Evolutionary conservation across 2,113 vertebrate genomes (phyloP).

Genomic region (Cyprinodon tularosa): DNA sequence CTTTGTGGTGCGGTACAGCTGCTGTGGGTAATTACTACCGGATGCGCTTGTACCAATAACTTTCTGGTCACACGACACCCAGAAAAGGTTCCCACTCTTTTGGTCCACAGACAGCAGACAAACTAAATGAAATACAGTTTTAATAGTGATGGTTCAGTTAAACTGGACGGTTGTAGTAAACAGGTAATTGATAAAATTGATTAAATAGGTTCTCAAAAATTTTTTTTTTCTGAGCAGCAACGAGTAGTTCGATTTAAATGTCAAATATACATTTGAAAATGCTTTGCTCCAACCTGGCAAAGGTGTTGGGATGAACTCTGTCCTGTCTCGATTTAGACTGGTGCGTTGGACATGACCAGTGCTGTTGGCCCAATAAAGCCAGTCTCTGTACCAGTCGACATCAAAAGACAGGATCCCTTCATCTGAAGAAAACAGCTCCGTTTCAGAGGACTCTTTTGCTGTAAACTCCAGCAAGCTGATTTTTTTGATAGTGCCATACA

Average conservation of each 20-base stretch:
- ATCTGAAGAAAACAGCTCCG: constrained; percentile 71
- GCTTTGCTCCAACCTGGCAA: constrained; percentile 77
- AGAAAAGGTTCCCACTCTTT: constrained; percentile 81
- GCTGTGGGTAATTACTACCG: constrained; percentile 5
- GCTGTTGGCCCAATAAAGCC: constrained; percentile 85
- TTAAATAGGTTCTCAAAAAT: no score
- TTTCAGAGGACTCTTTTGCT: constrained; percentile 46
- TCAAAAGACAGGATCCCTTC: constrained; percentile 83
- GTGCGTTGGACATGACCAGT: constrained; percentile 79
- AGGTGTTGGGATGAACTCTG: constrained; percentile 73
- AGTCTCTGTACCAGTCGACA: constrained; percentile 84
- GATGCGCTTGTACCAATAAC: constrained; percentile 73
- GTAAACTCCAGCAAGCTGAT: constrained; percentile 82
- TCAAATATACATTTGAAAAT: not conserved
- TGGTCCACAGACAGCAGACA: constrained; percentile 85
- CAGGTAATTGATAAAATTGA: no score
- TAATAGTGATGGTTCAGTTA: no score
- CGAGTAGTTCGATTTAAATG: no score
- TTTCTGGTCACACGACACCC: constrained; percentile 84
- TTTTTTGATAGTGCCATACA: constrained; percentile 75
- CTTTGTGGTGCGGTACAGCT: constrained; percentile 76
- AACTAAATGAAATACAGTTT: constrained; percentile 64
- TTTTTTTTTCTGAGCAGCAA: no score
- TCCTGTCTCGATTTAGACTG: constrained; percentile 59
- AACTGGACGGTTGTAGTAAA: not conserved